Evolutionary conservation across 2,888 invertebrate species (phyloP).

Genomic region (Malachius bipustulatus): DNA sequence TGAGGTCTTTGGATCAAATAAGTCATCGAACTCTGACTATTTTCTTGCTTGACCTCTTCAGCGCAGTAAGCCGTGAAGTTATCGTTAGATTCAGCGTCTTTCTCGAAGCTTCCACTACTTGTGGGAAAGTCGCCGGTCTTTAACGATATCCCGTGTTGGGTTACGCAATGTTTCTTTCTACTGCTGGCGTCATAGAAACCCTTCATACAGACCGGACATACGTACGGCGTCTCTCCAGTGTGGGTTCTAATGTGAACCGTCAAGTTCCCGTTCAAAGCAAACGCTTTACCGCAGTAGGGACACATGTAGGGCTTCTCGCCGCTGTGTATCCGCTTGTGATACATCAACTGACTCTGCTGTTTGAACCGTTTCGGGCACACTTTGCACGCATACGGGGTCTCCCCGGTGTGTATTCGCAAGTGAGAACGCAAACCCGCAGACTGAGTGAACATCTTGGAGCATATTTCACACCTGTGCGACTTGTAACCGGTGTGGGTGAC

Average conservation of each 20-base stretch:
- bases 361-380: constrained; percentile 26
- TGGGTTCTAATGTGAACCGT: constrained; percentile 34
- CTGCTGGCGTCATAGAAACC: constrained; percentile 32
- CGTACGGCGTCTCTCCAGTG: constrained; percentile 33
- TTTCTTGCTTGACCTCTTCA: too few relatives aligned
- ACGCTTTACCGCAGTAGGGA: constrained; percentile 34
- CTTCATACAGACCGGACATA: constrained; percentile 34
- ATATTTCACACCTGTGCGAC: constrained; percentile 34
- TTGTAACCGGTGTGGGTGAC: constrained; percentile 27
- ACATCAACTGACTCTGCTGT: constrained; percentile 34
- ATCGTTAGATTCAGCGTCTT: too few relatives aligned
- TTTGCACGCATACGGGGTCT: constrained; percentile 21
- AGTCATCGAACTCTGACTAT: too few relatives aligned
- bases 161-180: constrained; percentile 18
- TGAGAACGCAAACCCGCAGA: constrained; percentile 25
- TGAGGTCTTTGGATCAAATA: too few relatives aligned
- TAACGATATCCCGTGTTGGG: too few relatives aligned
- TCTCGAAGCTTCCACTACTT: too few relatives aligned
- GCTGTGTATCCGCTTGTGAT: constrained; percentile 34
- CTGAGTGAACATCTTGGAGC: constrained; percentile 29
- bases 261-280: constrained; percentile 34
- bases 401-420: constrained; percentile 25
- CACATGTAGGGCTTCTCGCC: constrained; percentile 36
- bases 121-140: too few relatives aligned
- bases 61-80: too few relatives aligned